Conservation (phyloP, 1,140 invertebrate genomes). For the Sycobia sp. region DNA sequence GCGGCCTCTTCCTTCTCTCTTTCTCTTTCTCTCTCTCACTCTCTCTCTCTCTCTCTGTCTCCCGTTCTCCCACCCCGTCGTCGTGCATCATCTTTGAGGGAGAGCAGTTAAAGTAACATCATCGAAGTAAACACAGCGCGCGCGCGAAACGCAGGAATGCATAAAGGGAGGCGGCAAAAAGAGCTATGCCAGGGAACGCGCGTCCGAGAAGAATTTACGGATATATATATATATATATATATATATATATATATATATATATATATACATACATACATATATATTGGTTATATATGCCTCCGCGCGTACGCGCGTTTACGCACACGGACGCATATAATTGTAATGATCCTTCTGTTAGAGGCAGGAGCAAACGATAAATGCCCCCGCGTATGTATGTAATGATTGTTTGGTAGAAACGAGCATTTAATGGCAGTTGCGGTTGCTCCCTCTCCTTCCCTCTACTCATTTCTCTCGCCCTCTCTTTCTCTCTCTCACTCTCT, state of each 20-base stretch:
- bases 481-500: too few species aligned
- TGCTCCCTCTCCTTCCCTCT: background rate
- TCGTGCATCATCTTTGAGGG: too few species aligned
- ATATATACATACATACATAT: background rate
- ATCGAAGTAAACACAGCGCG: constrained; percentile 19
- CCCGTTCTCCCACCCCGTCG: background rate
- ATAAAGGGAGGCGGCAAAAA: too few species aligned
- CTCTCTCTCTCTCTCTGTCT: too few species aligned
- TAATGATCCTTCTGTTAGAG: constrained; percentile 24
- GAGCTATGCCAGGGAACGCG: too few species aligned
- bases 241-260: background rate
- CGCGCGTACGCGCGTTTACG: background rate
- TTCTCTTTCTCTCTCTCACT: constrained; percentile 2
- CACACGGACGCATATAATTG: constrained; percentile 13
- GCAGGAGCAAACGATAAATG: constrained; percentile 28
- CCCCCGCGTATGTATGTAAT: constrained; percentile 26
- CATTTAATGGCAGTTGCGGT: constrained; percentile 12
- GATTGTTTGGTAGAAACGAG: constrained; percentile 32
- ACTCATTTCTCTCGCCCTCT: too few species aligned
- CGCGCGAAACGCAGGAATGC: background rate
- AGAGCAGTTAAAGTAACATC: constrained; percentile 22
- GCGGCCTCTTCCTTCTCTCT: background rate
- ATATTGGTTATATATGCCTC: constrained; percentile 22
- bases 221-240: background rate
- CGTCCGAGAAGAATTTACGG: too few species aligned